Evolutionary conservation across 2,888 invertebrate genomes (phyloP).

Genomic region (Harpalus rufipes): DNA sequence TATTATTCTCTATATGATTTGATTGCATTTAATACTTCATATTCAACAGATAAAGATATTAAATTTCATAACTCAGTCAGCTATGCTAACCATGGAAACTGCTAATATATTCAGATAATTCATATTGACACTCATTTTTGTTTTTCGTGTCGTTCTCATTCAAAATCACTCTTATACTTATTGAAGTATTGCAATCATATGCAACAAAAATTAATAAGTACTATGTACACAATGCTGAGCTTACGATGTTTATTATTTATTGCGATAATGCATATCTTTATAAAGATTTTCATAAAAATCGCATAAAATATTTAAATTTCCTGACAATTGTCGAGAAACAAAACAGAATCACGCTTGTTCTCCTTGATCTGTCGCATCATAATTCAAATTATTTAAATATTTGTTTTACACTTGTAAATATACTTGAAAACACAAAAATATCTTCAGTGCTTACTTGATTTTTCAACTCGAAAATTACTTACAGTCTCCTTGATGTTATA

Average conservation of each 20-base stretch:
- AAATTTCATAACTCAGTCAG: no score
- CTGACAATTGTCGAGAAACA: not conserved
- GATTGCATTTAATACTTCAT: no score
- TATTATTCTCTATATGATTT: no score
- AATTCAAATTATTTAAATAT: slow-evolving; percentile 12
- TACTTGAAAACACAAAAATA: not conserved
- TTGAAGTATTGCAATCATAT: no score
- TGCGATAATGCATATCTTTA: not conserved
- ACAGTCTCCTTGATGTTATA: not conserved
- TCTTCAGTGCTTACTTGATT: not conserved
- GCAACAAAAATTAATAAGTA: no score
- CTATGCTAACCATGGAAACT: no score
- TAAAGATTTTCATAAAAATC: not conserved
- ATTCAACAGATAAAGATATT: no score
- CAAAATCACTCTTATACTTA: no score
- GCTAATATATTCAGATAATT: no score
- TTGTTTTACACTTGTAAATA: slow-evolving; percentile 9
- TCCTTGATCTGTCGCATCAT: not conserved
- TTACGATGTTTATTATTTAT: not conserved
- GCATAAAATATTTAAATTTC: not conserved
- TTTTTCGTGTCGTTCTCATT: no score
- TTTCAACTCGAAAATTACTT: not conserved
- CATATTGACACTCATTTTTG: no score
- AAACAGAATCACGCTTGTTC: not conserved
- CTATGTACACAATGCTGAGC: no score